Base-by-base conservation (phyloP, 2,113 vertebrate genomes). In the Dipodomys ordii region DNA sequence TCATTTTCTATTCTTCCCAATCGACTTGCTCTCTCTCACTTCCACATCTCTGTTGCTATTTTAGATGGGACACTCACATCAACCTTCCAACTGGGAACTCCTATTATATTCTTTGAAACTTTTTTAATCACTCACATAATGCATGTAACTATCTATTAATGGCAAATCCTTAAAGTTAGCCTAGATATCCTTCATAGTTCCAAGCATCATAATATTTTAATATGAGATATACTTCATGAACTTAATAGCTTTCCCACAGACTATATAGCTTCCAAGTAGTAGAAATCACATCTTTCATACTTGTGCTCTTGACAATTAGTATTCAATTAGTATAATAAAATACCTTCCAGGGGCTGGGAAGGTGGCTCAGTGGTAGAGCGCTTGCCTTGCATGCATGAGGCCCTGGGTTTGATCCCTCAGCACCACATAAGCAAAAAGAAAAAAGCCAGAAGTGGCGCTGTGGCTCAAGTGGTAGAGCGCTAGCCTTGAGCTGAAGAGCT, bases 101-200 rank as follows among this genome's bases (percentile, higher is more conserved):
- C 30, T 86, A 73, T 46, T 82, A 69, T 60, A 67, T 62, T 83
- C 69, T 90, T 81, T 78, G 39, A 88, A 95, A 78, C 46, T 79
- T 88, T 88, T 85, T 76, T 83, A 57, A 57, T 57, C 15, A 53
- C 12, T 53, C 12, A 57, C 53, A 57, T 57, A 57, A 57, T 13
- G 15, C 53, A 57, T 57, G 12, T 57, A 57, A 57, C 53, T 57
- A 18, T 57, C 53, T 49, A 49, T 49, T 49, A 57, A 57, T 16
- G 53, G 15, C 92, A 78, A 65, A 69, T 57, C 2, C 74, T 44
- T 32, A 11, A 27, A 19, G 22, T 81, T 93, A 81, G 32, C 83
- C 25, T 39, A 78, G 53, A 71, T 8, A 35, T 28, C 7, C 23
- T 77, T 64, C 28, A 32, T 44, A 85, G n/a, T 28, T 32, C 39